Evolutionary conservation across 2,797 vertebrate genomes (phyloP), one percentile per base, ranked within the genome.

Genomic region (Aldrovandia affinis): DNA sequence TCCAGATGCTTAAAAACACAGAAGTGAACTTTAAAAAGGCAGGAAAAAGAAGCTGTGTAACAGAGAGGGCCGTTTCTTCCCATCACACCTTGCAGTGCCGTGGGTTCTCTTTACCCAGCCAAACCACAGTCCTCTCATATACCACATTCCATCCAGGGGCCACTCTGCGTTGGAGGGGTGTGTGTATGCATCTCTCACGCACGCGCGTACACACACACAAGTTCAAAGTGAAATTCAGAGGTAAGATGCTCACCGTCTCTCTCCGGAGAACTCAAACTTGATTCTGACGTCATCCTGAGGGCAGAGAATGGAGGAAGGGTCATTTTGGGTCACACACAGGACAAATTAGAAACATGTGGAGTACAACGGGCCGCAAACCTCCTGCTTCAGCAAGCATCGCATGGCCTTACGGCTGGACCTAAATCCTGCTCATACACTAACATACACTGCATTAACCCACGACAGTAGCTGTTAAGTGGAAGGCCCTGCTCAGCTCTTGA

Each of bases 251-350:
- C 87, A 99, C 98, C 98, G 94, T 86, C 96, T 96, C 91, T 99
- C 98, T 85, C 97, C 98, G 0, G 96, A 97, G 90, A 97, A 95
- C 90, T 99, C 98, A 95, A 99, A 96, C 88, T 96, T 96, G 68
- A 97, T 94, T 90, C 94, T 94, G 89, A 96, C 94, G 83, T 97
- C 97, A 44, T 96, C 98, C 92, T 94, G 88, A 47, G 83, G 57
- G 25, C 79, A 87, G 86, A 6, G 52, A 44, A 89, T 36, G 30
- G 4, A 0, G 47, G 0, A 0, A 14, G 15, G 68, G 78, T 84
- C 50, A 88, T 0, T 18, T 61, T 18, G 42, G 80, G 81, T 84
- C 78, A 86, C 14, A 86, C 14, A 18, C 59, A 0, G 0, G 81
- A 18, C 33, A 15, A 22, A 52, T 61, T 50, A 44, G 82, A 57